Percentiles rank a stretch among this genome's conserved stretches.
These are phyloP conservation scores for Drosophila cognata DNA, from an alignment of 2,888 invertebrate genomes.

Conservation along the genomic window DNA sequence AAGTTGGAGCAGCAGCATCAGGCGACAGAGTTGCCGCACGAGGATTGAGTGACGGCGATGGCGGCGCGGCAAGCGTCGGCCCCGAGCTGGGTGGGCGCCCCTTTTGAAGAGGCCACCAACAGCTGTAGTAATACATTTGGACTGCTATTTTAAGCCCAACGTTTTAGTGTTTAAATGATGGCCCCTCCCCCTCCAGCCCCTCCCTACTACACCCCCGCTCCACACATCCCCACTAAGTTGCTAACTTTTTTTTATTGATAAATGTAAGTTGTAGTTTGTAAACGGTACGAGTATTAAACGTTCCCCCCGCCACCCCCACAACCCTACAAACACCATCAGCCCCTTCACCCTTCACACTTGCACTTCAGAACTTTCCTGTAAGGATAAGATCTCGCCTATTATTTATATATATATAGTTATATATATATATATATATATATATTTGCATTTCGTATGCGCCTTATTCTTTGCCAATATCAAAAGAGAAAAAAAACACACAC, in stretches of 20 bases:
- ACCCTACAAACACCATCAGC: conserved; percentile 7
- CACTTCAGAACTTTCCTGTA: conserved; percentile 77
- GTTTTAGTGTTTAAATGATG: conserved; percentile 66
- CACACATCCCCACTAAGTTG: conserved; percentile 15
- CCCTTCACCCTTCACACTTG: conserved; percentile 37
- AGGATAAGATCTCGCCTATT: conserved; percentile 80
- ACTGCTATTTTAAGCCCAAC: conserved; percentile 84
- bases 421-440: conserved; percentile 49
- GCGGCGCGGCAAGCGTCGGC: conserved; percentile 9
- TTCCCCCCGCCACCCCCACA: conserved; percentile 12
- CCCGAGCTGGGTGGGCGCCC: conserved; percentile 36
- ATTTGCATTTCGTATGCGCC: conserved; percentile 57
- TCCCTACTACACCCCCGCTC: conserved; percentile 23
- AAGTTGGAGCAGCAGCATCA: conserved; percentile 83
- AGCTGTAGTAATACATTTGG: conserved; percentile 61
- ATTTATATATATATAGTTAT: conserved; percentile 44
- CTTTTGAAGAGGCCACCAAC: conserved; percentile 62
- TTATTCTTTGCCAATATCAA: conserved; percentile 65
- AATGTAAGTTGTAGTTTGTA: conserved; percentile 55
- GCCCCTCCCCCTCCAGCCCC: conserved; percentile 24
- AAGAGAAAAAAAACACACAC: conserved; percentile 25
- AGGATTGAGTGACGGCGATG: conserved; percentile 76
- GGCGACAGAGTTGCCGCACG: conserved; percentile 82
- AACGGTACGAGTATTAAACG: conserved; percentile 66
- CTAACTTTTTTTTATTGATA: conserved; percentile 64